Evolutionary conservation across 2,888 invertebrate species (phyloP), one percentile per base, ranked within the genome.

Genomic region (Cheilosia grossa): DNA sequence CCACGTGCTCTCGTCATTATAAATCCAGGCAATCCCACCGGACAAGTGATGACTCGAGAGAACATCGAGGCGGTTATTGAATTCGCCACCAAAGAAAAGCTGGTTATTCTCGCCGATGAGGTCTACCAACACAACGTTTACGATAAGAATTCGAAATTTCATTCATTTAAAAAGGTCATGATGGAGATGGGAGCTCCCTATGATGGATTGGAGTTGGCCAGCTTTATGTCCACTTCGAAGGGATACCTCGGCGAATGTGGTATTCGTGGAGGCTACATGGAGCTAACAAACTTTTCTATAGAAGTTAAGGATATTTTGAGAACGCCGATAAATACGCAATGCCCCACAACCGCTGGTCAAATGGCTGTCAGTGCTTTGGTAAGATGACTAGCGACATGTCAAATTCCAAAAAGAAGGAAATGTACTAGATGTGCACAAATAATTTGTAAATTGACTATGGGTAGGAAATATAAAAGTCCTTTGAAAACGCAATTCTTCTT

Each of bases 1-100:
- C 97, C 98, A 1, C 94, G 98, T 56, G 98, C 96, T 0, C 92
- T 99, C 69, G 98, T 97, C 47, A 94, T 99, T 80, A 99, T 99
- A 90, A 99, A 99, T 93, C 99, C 99, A 0, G 99, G 99, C 63
- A 99, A 99, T 93, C 99, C 99, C 15, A 99, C 99, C 5, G 99
- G 98, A 4, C 96, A 96, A 92, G 99, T 99, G 54, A 93, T 99
- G 87, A 95, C 97, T 0, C 94, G 95, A 51, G 92, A 95, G 53
- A 99, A 99, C 92, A 99, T 99, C 89, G 96, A 97, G 91, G 94
- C 94, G 73, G 94, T 99, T 86, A 96, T 99, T 81, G 95, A 96
- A 92, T 99, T 99, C 93, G 98, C 99, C 0, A 93, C 97, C 88
- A 94, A 96, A 88, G 95, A 98, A 91, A 94, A 94, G 0, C 93